A percentile compares a stretch with the other conserved stretches of the same genome.
phyloP scores from a whole-genome alignment of 2,888 invertebrate species.

The Chrysodeixis includens region DNA sequence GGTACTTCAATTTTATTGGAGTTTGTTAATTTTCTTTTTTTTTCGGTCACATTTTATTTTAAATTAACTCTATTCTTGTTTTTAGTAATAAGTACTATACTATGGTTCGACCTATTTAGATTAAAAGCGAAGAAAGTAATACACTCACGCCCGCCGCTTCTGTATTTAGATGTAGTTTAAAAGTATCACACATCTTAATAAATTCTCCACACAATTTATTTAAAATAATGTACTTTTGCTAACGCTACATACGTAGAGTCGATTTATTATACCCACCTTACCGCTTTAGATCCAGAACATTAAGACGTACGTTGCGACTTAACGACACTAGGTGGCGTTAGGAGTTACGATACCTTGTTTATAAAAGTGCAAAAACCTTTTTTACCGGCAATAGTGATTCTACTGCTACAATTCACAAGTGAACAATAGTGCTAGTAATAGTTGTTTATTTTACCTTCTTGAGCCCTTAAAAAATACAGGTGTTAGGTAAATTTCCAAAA shows the following conservation, averaged over 20 bases:
- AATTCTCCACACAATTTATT: background rate
- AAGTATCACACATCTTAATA: background rate
- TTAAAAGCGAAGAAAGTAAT: background rate
- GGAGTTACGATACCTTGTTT: conserved; percentile 9
- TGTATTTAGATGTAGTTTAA: background rate
- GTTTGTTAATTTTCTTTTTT: background rate
- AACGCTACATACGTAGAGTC: background rate
- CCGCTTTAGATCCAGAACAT: background rate
- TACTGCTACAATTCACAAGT: too few species aligned
- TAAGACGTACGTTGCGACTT: conserved; percentile 9
- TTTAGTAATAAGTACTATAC: too few species aligned
- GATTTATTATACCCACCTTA: conserved; percentile 1
- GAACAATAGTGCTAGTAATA: too few species aligned
- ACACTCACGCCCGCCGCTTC: background rate
- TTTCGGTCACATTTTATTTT: background rate
- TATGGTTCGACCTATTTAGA: too few species aligned
- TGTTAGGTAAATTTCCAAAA: too few species aligned
- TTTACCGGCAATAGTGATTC: too few species aligned
- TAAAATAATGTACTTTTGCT: background rate
- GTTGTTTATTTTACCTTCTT: too few species aligned
- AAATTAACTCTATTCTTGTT: background rate
- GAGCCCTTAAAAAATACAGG: too few species aligned
- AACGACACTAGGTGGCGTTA: conserved; percentile 46
- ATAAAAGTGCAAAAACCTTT: background rate
- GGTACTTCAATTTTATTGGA: background rate